phyloP scores from a whole-genome alignment of 2,888 invertebrate genomes.

The Troides oblongomaculatus region DNA sequence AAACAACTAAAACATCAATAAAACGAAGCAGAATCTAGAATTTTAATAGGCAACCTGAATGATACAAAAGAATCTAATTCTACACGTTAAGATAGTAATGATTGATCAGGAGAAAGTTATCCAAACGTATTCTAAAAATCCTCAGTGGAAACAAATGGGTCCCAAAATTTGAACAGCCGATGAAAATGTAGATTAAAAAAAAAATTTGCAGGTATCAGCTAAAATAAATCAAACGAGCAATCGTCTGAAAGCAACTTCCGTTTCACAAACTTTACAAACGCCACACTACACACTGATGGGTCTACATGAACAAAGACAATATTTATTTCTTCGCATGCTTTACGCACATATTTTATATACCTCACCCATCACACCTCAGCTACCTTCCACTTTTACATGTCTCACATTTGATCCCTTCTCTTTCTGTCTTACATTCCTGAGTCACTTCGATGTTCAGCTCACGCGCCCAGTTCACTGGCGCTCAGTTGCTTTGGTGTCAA shows the following conservation, averaged over 20 bases:
- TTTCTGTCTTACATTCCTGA: too few species aligned
- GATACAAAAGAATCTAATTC: background rate
- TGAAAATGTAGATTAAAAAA: too few species aligned
- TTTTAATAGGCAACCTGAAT: background rate
- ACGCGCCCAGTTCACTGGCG: background rate
- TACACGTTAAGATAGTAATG: background rate
- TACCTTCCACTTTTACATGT: slow-evolving; percentile 36
- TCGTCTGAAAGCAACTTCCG: too few species aligned
- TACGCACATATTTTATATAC: slow-evolving; percentile 31
- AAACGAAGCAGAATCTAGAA: slow-evolving; percentile 1
- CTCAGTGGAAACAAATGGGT: too few species aligned
- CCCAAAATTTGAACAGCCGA: too few species aligned
- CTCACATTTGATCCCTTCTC: background rate
- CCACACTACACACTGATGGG: slow-evolving; percentile 53
- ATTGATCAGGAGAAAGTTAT: too few species aligned
- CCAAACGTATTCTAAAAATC: too few species aligned
- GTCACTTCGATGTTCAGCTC: too few species aligned
- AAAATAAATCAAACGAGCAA: too few species aligned
- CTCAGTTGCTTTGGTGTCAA: slow-evolving; percentile 23
- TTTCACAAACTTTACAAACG: background rate
- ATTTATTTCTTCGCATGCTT: slow-evolving; percentile 49
- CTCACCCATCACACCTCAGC: slow-evolving; percentile 32
- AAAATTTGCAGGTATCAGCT: too few species aligned
- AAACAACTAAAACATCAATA: background rate
- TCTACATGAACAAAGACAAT: slow-evolving; percentile 51